These are phyloP conservation scores for Cynopterus brachyotis DNA, from an alignment of 2,113 vertebrate genomes.

Conservation along the genomic window DNA sequence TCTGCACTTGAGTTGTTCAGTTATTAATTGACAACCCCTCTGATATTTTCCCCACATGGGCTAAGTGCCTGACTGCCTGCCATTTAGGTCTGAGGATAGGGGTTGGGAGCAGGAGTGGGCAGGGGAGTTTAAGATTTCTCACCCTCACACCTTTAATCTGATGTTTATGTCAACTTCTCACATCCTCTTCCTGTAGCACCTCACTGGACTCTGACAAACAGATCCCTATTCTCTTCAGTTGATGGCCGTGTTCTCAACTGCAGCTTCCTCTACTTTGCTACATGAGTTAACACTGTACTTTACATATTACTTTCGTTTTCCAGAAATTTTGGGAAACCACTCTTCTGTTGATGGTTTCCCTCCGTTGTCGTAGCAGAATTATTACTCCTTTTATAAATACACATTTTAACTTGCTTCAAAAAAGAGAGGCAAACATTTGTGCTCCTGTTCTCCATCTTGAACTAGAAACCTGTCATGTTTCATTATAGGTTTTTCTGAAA, in stretches of 20 bases:
- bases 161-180: not conserved
- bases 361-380: not conserved
- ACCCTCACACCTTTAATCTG: not conserved
- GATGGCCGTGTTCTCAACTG: not conserved
- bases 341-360: not conserved
- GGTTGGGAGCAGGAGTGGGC: not conserved
- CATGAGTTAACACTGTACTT: not conserved
- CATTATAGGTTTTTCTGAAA: not conserved
- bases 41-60: not conserved
- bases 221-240: not conserved
- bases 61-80: not conserved
- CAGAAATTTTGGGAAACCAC: not conserved
- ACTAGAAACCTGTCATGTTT: not conserved
- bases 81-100: not conserved
- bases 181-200: not conserved
- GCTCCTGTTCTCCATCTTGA: not conserved
- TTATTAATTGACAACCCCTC: not conserved
- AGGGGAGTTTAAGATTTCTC: not conserved
- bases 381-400: not conserved
- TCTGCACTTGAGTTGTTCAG: not conserved
- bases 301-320: not conserved
- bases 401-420: not conserved
- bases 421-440: not conserved
- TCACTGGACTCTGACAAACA: not conserved
- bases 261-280: not conserved